Conservation (phyloP, 2,888 invertebrate species). For the Eulithis testata region DNA sequence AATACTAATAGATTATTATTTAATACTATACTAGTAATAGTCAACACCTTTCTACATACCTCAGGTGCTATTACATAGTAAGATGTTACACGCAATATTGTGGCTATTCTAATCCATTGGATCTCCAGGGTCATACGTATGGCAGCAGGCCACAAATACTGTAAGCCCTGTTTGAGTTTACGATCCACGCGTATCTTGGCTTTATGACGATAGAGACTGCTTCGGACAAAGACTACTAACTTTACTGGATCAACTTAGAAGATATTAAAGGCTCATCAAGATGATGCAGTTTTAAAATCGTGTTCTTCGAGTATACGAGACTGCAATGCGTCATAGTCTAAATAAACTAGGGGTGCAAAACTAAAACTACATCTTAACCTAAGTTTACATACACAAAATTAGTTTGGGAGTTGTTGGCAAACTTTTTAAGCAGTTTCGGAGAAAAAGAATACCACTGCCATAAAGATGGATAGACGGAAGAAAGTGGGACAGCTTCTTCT, state of each 20-base stretch:
- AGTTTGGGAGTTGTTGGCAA: background rate
- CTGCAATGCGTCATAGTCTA: too few relatives aligned
- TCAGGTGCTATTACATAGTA: constrained; percentile 34
- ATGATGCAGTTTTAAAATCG: too few relatives aligned
- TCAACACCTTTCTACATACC: constrained; percentile 5
- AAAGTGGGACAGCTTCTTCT: background rate
- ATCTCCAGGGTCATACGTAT: constrained; percentile 61
- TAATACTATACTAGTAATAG: background rate
- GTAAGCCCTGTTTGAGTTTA: constrained; percentile 76
- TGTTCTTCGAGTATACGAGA: too few relatives aligned
- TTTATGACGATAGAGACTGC: constrained; percentile 73
- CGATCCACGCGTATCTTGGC: constrained; percentile 69
- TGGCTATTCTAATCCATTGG: constrained; percentile 59
- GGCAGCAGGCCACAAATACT: constrained; percentile 68
- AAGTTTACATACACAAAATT: background rate
- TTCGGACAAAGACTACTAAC: constrained; percentile 29
- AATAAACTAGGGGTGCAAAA: background rate
- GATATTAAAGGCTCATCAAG: background rate
- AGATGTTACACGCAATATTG: constrained; percentile 50
- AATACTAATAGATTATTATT: too few relatives aligned
- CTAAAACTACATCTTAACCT: background rate
- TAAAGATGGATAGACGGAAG: background rate
- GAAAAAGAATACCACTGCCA: background rate
- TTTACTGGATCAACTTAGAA: constrained; percentile 30
- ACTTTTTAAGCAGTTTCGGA: background rate